Evolutionary conservation across 2,888 invertebrate species (phyloP).

Genomic region (Plebejus anna): DNA sequence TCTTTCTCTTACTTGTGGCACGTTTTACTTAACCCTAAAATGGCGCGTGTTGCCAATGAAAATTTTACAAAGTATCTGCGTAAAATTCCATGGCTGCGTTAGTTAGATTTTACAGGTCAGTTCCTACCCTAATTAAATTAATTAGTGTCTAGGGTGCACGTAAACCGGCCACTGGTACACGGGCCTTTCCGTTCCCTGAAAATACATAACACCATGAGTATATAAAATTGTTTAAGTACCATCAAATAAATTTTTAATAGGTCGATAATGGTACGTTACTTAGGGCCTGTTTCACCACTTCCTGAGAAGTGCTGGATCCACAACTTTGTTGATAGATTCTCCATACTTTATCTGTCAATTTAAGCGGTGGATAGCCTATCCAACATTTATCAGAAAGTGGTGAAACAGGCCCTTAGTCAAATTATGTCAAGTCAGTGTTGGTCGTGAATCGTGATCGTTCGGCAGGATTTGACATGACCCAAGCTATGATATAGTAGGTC

Average conservation of each 20-base stretch:
- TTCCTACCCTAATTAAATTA: constrained; percentile 25
- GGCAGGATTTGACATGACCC: no score
- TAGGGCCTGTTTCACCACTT: no score
- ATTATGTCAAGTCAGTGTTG: no score
- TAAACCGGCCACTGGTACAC: constrained; percentile 65
- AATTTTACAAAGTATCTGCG: neutral
- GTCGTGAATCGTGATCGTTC: no score
- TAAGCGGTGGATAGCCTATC: no score
- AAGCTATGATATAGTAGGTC: no score
- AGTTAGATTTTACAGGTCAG: constrained; percentile 13
- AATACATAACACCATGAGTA: constrained; percentile 32
- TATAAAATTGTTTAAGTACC: neutral
- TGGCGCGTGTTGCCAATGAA: constrained; percentile 7
- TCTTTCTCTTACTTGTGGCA: neutral
- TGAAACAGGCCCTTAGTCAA: no score
- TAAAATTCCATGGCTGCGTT: constrained; percentile 18
- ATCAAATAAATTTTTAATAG: neutral
- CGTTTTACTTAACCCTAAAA: constrained; percentile 14
- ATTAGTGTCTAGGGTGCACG: constrained; percentile 57
- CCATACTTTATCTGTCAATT: no score
- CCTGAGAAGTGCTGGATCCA: no score
- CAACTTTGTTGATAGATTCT: no score
- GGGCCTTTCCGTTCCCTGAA: constrained; percentile 55
- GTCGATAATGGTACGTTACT: no score
- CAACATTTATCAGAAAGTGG: no score